phyloP scores from a whole-genome alignment of 2,888 invertebrate species.

The Epinotia ramella region DNA sequence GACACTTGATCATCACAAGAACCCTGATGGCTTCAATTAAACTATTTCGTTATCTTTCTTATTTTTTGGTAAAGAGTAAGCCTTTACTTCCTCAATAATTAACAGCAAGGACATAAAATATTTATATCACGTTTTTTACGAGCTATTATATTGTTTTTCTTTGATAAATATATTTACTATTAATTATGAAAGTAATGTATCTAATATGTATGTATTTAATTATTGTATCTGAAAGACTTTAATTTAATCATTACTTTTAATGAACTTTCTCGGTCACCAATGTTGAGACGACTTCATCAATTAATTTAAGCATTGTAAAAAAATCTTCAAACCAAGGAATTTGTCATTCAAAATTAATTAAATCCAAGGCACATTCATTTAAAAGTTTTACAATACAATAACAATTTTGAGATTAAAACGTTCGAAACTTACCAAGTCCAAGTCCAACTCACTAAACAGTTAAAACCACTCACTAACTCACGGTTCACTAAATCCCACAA shows the following conservation, averaged over 20 bases:
- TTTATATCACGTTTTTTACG: too few relatives aligned
- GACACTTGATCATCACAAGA: too few relatives aligned
- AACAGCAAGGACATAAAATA: too few relatives aligned
- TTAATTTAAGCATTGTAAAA: neutral
- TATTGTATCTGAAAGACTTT: neutral
- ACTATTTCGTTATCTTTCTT: too few relatives aligned
- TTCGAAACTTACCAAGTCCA: constrained; percentile 32
- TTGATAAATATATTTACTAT: too few relatives aligned
- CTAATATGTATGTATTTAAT: too few relatives aligned
- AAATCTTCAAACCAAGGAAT: neutral
- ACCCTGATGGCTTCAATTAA: too few relatives aligned
- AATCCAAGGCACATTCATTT: neutral
- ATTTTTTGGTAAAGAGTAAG: too few relatives aligned
- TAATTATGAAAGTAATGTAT: too few relatives aligned
- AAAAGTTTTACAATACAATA: neutral
- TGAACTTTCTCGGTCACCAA: neutral
- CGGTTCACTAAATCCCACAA: constrained; percentile 24
- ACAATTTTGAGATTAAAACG: neutral
- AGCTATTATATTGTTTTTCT: too few relatives aligned
- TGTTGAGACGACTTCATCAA: neutral
- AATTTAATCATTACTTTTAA: neutral
- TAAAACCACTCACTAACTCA: constrained; percentile 36
- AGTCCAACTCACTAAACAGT: constrained; percentile 32
- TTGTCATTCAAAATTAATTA: neutral
- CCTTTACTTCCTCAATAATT: too few relatives aligned